Evolutionary conservation across 2,888 invertebrate genomes (phyloP).

Genomic region (Plebejus argus): DNA sequence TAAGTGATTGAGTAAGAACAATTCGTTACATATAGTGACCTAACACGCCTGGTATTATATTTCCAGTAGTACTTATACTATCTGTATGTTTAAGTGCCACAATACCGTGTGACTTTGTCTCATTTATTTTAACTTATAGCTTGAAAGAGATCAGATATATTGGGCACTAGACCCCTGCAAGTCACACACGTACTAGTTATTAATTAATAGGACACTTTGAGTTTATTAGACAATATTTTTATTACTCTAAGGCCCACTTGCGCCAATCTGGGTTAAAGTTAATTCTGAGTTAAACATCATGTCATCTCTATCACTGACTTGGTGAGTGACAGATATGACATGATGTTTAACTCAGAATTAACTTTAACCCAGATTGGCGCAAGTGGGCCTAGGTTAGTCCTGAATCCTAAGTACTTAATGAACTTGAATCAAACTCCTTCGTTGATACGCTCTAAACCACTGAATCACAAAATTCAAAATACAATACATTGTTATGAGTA

Average conservation of each 20-base stretch:
- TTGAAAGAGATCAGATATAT: neutral
- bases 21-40: constrained; percentile 18
- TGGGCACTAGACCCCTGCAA: neutral
- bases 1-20: neutral
- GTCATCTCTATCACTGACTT: too few species aligned
- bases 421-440: neutral
- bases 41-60: constrained; percentile 4
- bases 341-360: too few species aligned
- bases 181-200: too few species aligned
- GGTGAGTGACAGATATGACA: too few species aligned
- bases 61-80: neutral
- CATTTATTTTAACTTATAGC: neutral
- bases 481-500: neutral
- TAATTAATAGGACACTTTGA: too few species aligned
- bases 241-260: too few species aligned
- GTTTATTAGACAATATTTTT: too few species aligned
- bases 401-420: too few species aligned
- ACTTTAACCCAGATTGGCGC: too few species aligned
- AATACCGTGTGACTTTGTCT: constrained; percentile 15
- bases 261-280: too few species aligned
- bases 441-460: neutral
- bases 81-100: neutral
- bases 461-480: neutral
- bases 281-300: too few species aligned
- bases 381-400: too few species aligned